Base-by-base conservation (phyloP, 1,140 invertebrate genomes). In the Ceratina calcarata region DNA sequence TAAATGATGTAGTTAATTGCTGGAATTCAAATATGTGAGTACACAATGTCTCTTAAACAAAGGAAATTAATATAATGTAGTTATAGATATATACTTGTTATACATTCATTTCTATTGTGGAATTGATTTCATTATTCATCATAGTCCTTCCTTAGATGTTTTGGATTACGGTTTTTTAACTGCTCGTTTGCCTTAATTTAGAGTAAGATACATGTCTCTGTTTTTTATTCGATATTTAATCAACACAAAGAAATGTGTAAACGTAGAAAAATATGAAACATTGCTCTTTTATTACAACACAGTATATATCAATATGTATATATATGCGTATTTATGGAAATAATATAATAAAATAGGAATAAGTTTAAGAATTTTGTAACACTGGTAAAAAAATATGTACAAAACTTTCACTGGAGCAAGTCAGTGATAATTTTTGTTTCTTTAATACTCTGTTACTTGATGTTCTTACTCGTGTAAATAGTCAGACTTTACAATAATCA, bases 331-430 rank as follows among this genome's bases (percentile, higher is more conserved):
- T 45, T 2, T 45, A 32, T 55, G 37, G 15, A 73, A 49, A 27
- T 37, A n/a, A 32, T 66, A 15, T 45, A 10, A 45, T 45, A 64
- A 73, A 51, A 27, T 49, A 64, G 49, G 13, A 70, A 55, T 27
- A 64, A 53, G 15, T 73, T 20, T 55, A 72, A 20, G 53, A 72
- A 57, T 24, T 24, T 79, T 32, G 49, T n/a, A 20, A 22, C 51
- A 55, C 20, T 66, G 37, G 20, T 73, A 58, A 13, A 75, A 79
- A 73, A 71, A 45, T 79, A 73, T 12, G 22, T 79, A 71, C 6
- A 78, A 78, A 78, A 78, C 6, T 51, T 55, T 51, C 49, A 37
- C 65, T 73, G 37, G 32, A 53, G n/a, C 13, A 65, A 58, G 13
- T 73, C 51, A 55, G 53, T 72, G 24, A 22, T 27, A 27, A 45